Percentiles rank a stretch among this genome's conserved stretches.
phyloP scores from a whole-genome alignment of 2,113 vertebrate species.

The Hippolais icterina region DNA sequence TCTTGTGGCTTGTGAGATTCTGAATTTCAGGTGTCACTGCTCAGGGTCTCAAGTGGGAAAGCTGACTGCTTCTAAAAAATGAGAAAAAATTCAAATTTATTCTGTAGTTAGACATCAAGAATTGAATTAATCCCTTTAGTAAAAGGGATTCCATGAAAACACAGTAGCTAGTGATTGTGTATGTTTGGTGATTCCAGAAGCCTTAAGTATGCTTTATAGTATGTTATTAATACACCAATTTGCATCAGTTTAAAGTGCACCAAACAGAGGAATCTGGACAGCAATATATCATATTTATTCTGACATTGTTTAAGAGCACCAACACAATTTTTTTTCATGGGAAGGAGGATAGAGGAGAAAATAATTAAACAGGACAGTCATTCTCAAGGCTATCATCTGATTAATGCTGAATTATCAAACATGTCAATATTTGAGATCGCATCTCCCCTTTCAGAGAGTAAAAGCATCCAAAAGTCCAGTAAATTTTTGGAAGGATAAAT shows the following conservation, averaged over 20 bases:
- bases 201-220: neutral
- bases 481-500: neutral
- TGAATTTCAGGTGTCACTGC: constrained; percentile 2
- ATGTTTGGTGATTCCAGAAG: neutral
- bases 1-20: neutral
- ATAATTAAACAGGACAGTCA: neutral
- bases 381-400: constrained; percentile 1
- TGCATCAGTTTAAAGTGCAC: neutral
- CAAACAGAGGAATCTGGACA: neutral
- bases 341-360: neutral
- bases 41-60: neutral
- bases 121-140: neutral
- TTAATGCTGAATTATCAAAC: neutral
- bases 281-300: neutral
- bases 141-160: neutral
- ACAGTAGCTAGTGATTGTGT: neutral
- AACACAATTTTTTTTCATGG: neutral
- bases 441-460: neutral
- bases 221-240: neutral
- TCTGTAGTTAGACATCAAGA: neutral
- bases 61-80: neutral
- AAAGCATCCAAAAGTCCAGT: neutral
- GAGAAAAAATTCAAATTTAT: neutral
- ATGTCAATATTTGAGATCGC: neutral
- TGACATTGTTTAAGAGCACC: neutral